Conservation (phyloP, 2,888 invertebrate species). For the Spilosoma lubricipeda region DNA sequence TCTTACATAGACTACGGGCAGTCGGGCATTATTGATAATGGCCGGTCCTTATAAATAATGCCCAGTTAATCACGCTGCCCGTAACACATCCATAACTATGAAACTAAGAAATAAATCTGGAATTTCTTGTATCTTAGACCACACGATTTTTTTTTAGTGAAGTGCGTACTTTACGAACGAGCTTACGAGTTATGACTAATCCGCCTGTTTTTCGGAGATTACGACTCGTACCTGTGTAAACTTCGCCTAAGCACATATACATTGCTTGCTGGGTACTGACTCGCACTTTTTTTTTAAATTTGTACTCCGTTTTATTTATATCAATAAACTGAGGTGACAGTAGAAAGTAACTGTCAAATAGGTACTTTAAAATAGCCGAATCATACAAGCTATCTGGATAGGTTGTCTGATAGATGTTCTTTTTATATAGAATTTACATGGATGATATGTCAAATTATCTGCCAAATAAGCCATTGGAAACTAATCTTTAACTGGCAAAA, state of each 20-base stretch:
- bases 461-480: too few species aligned
- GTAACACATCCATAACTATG: too few species aligned
- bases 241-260: conserved; percentile 53
- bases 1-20: too few species aligned
- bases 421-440: too few species aligned
- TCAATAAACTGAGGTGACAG: background rate
- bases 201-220: conserved; percentile 65
- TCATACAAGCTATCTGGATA: too few species aligned
- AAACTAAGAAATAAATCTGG: background rate
- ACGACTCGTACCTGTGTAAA: conserved; percentile 50
- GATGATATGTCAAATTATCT: too few species aligned
- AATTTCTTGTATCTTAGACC: conserved; percentile 44
- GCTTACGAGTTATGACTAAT: conserved; percentile 59
- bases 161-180: conserved; percentile 68
- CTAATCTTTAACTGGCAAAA: too few species aligned
- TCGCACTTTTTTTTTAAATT: conserved; percentile 32
- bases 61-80: too few species aligned
- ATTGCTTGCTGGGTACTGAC: conserved; percentile 38
- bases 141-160: conserved; percentile 60
- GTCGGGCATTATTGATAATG: too few species aligned
- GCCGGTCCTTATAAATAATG: too few species aligned
- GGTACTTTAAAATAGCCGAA: too few species aligned
- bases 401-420: too few species aligned
- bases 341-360: background rate
- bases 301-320: conserved; percentile 12